phyloP scores from a whole-genome alignment of 64 coral and sea anemone species.

The Montipora efflorescens region DNA sequence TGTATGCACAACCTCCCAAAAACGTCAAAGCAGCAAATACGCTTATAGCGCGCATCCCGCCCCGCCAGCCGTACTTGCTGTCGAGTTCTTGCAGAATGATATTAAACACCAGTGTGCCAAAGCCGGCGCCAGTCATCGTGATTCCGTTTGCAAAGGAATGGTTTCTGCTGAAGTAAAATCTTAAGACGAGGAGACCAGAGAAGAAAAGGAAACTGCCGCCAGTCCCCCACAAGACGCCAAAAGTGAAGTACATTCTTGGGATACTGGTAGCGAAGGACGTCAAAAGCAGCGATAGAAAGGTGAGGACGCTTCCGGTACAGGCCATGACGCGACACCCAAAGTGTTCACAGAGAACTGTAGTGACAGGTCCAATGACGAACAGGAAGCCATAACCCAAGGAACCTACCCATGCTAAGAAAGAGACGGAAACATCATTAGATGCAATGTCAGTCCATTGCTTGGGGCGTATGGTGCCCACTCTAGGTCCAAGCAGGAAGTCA shows the following conservation, averaged over 20 bases:
- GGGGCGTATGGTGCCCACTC: too few relatives aligned
- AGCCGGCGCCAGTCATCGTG: constrained; percentile 66
- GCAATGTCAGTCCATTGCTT: neutral
- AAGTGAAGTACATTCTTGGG: constrained; percentile 68
- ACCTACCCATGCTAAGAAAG: constrained; percentile 64
- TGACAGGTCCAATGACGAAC: constrained; percentile 65
- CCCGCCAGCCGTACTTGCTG: constrained; percentile 62
- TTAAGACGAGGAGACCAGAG: constrained; percentile 34
- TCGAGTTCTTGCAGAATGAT: constrained; percentile 34
- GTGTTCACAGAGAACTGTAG: constrained; percentile 53
- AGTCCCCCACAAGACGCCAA: constrained; percentile 80
- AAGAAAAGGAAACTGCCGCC: constrained; percentile 69
- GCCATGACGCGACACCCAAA: constrained; percentile 75
- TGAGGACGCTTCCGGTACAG: constrained; percentile 29
- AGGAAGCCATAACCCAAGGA: constrained; percentile 68
- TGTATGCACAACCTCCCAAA: constrained; percentile 37
- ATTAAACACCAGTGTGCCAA: constrained; percentile 69
- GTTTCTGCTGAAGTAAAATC: constrained; percentile 63
- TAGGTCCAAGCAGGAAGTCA: too few relatives aligned
- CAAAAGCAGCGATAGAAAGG: neutral
- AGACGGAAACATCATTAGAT: neutral
- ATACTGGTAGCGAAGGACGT: constrained; percentile 63
- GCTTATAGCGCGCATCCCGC: constrained; percentile 59
- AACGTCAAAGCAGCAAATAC: constrained; percentile 58
- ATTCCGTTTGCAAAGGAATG: constrained; percentile 70